Conservation (phyloP, 1,140 invertebrate genomes). For the Rhyacophila brunnea region DNA sequence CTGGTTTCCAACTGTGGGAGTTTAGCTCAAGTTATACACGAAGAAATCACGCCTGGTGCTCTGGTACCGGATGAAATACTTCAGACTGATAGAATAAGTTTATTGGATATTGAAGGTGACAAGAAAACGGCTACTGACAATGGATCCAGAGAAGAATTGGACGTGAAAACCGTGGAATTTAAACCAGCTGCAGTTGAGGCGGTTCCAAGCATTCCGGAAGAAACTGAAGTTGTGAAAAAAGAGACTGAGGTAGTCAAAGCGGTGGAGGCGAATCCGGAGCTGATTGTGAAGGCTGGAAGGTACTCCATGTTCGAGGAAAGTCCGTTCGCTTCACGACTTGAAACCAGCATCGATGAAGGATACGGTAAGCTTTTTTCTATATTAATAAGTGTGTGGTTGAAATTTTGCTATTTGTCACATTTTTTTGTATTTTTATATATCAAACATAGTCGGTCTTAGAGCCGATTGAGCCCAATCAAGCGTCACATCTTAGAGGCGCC, state of each 20-base stretch:
- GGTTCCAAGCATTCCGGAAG: slow-evolving; percentile 1
- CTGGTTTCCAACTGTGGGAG: no score
- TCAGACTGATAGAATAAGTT: no score
- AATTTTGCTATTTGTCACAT: background rate
- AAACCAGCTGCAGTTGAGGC: background rate
- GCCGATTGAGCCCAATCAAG: no score
- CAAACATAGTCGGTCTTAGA: no score
- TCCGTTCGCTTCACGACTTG: background rate
- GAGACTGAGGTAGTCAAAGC: background rate
- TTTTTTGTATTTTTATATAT: background rate
- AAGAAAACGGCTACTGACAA: background rate
- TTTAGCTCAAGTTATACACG: no score
- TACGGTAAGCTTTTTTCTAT: slow-evolving; percentile 14
- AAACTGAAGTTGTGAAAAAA: background rate
- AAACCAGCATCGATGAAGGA: slow-evolving; percentile 5
- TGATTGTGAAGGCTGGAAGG: slow-evolving; percentile 1
- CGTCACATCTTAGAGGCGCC: no score
- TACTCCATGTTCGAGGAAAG: slow-evolving; percentile 12
- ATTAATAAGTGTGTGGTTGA: background rate
- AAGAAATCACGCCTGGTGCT: no score
- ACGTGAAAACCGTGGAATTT: background rate
- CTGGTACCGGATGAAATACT: no score
- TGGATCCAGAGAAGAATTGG: background rate
- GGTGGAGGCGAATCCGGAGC: background rate
- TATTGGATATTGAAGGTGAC: no score